These are phyloP conservation scores for Platypus cylindrus DNA, from an alignment of 2,888 invertebrate species.

Conservation along the genomic window DNA sequence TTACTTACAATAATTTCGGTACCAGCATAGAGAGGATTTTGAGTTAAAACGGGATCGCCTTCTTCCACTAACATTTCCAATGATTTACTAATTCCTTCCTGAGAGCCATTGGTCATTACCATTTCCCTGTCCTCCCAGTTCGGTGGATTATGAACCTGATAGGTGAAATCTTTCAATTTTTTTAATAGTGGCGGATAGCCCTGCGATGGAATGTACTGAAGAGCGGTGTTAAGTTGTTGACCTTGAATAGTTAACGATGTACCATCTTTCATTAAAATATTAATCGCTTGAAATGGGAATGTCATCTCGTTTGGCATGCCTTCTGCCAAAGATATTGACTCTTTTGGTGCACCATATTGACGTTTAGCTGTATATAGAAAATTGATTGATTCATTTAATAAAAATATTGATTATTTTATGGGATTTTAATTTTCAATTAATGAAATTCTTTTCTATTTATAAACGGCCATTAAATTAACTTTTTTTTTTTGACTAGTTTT, in stretches of 20 bases:
- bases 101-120: constrained; percentile 60
- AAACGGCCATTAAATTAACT: too few species aligned
- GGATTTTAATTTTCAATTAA: too few species aligned
- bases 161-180: constrained; percentile 50
- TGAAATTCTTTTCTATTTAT: too few species aligned
- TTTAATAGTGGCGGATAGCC: constrained; percentile 49
- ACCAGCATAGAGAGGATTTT: constrained; percentile 60
- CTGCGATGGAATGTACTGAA: constrained; percentile 65
- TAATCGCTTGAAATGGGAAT: constrained; percentile 55
- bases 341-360: constrained; percentile 37
- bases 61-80: constrained; percentile 57
- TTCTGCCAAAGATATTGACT: constrained; percentile 51
- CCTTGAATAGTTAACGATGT: constrained; percentile 42
- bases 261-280: constrained; percentile 45
- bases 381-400: neutral
- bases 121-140: constrained; percentile 47
- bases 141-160: constrained; percentile 52
- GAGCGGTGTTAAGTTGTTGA: constrained; percentile 46
- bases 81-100: constrained; percentile 64
- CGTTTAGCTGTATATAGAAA: constrained; percentile 42
- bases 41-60: constrained; percentile 58
- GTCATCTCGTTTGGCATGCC: constrained; percentile 63
- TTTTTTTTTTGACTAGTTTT: too few species aligned
- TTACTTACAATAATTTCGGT: constrained; percentile 50
- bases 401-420: too few species aligned